Conservation (phyloP, 2,113 vertebrate genomes). For the Peromyscus leucopus region DNA sequence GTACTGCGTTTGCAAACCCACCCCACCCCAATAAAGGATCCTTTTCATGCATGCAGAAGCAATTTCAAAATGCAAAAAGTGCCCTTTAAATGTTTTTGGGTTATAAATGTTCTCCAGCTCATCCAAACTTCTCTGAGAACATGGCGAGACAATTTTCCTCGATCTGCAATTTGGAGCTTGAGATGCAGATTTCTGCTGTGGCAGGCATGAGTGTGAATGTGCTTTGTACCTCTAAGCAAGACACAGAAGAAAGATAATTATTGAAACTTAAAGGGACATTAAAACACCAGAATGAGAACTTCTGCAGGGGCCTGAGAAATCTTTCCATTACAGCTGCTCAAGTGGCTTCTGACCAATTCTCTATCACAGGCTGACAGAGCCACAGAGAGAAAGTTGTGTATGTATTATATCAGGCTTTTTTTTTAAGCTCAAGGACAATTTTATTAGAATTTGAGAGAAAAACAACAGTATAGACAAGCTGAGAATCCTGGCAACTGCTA, state of each 20-base stretch:
- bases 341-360: neutral
- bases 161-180: conserved; percentile 23
- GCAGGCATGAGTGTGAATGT: neutral
- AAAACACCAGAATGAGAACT: conserved; percentile 30
- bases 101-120: conserved; percentile 59
- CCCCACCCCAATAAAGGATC: conserved; percentile 52
- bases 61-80: conserved; percentile 70
- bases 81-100: conserved; percentile 64
- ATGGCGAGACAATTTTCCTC: neutral
- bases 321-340: conserved; percentile 49
- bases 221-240: conserved; percentile 15
- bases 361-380: neutral
- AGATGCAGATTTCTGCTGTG: neutral
- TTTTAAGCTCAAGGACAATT: neutral
- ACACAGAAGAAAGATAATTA: neutral
- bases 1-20: conserved; percentile 47
- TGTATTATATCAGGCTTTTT: conserved; percentile 23
- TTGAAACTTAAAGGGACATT: conserved; percentile 23
- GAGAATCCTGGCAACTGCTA: neutral
- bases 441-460: conserved; percentile 16
- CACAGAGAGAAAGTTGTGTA: conserved; percentile 15
- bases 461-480: neutral
- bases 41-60: conserved; percentile 57
- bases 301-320: conserved; percentile 54
- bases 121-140: conserved; percentile 33